A percentile compares a stretch with the other conserved stretches of the same genome.
Conservation (phyloP, 2,888 invertebrate genomes). For the Phortica okadai region DNA sequence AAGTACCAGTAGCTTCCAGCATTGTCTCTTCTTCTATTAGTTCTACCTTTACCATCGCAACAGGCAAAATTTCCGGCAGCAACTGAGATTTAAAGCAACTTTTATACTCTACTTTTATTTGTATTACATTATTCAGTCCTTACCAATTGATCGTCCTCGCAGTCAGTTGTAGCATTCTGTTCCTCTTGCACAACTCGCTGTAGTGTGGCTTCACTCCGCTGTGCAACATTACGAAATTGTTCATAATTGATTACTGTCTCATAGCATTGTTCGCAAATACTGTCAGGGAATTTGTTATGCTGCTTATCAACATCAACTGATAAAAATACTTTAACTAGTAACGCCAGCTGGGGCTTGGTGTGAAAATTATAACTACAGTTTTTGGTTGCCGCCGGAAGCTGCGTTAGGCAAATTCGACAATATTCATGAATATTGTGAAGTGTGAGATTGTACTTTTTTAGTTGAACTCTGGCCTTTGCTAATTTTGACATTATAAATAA, state of each 20-base stretch:
- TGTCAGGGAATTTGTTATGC: conserved; percentile 57
- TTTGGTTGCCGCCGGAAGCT: conserved; percentile 45
- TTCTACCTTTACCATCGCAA: too few species aligned
- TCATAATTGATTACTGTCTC: conserved; percentile 62
- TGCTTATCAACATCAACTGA: conserved; percentile 61
- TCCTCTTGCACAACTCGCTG: conserved; percentile 36
- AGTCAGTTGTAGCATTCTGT: background rate
- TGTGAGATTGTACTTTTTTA: background rate
- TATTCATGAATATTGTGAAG: conserved; percentile 43
- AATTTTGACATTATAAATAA: background rate
- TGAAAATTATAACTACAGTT: conserved; percentile 49
- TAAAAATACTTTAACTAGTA: conserved; percentile 59
- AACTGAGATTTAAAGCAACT: conserved; percentile 39
- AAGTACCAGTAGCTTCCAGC: too few species aligned
- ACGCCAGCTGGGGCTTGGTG: conserved; percentile 55
- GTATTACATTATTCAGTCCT: conserved; percentile 22
- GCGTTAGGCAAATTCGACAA: conserved; percentile 66
- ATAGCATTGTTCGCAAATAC: conserved; percentile 64
- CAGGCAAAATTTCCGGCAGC: conserved; percentile 41
- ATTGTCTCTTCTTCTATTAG: too few species aligned
- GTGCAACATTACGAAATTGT: conserved; percentile 59
- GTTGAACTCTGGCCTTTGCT: background rate
- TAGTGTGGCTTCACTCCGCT: conserved; percentile 55
- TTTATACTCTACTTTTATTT: background rate
- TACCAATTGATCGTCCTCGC: conserved; percentile 49